Percentiles rank a stretch among this genome's conserved stretches.
These are phyloP conservation scores for Myotis yumanensis DNA, from an alignment of 2,113 vertebrate genomes.

Conservation along the genomic window DNA sequence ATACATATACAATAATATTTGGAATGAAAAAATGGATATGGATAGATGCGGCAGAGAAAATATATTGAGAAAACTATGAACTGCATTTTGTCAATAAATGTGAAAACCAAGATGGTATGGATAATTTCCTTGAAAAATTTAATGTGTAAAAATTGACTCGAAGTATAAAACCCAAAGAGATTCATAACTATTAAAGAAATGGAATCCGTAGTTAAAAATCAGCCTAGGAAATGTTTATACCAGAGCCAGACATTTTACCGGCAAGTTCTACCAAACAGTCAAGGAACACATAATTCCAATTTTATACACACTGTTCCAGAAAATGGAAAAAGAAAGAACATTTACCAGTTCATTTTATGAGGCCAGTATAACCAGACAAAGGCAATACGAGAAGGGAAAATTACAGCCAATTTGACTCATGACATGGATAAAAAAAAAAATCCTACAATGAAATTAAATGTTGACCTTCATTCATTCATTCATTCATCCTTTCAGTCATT, in stretches of 20 bases:
- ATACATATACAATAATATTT: not conserved
- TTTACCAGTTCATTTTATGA: slow-evolving; percentile 53
- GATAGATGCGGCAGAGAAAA: not conserved
- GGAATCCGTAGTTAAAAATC: slow-evolving; percentile 43
- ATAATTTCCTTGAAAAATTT: slow-evolving; percentile 57
- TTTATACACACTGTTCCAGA: slow-evolving; percentile 59
- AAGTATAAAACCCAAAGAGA: slow-evolving; percentile 11
- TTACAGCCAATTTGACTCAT: not conserved
- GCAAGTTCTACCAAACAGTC: slow-evolving; percentile 60
- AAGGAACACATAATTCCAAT: slow-evolving; percentile 65
- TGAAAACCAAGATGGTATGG: slow-evolving; percentile 29
- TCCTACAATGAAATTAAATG: not conserved
- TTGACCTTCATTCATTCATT: not conserved
- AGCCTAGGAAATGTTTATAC: slow-evolving; percentile 51
- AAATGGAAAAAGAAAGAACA: slow-evolving; percentile 58
- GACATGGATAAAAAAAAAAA: not conserved
- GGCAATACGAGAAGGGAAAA: not conserved
- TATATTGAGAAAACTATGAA: not conserved
- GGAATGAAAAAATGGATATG: not conserved
- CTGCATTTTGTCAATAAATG: not conserved
- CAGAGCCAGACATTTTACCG: slow-evolving; percentile 40
- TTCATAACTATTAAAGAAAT: slow-evolving; percentile 35
- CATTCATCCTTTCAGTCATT: not conserved
- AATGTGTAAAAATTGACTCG: slow-evolving; percentile 44
- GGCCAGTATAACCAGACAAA: slow-evolving; percentile 31